These are phyloP conservation scores for Leptarthrus brevirostris DNA, from an alignment of 2,888 invertebrate species.

Conservation along the genomic window DNA sequence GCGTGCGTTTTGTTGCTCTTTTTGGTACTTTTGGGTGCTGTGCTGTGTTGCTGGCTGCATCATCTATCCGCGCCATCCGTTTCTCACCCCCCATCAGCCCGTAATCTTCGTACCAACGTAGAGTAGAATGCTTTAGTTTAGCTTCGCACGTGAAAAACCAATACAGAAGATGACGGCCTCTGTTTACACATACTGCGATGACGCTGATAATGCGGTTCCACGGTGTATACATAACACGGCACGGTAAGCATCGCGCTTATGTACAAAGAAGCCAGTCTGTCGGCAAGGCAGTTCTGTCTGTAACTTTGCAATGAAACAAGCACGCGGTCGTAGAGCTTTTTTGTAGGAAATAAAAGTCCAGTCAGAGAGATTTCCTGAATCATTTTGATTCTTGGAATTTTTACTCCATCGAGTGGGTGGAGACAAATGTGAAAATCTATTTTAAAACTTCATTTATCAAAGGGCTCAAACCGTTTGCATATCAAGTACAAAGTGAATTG, in stretches of 20 bases:
- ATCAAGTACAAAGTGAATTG: no score
- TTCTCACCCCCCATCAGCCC: no score
- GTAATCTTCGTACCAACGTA: not conserved
- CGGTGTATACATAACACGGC: not conserved
- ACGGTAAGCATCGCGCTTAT: not conserved
- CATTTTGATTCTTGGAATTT: constrained; percentile 21
- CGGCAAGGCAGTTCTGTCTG: not conserved
- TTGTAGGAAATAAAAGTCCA: constrained; percentile 21
- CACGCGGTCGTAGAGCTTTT: constrained; percentile 18
- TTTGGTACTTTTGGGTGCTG: no score
- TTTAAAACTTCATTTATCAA: no score
- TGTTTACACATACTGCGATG: not conserved
- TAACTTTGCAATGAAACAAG: not conserved
- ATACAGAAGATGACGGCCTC: not conserved
- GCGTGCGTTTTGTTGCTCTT: no score
- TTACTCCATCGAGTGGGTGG: not conserved
- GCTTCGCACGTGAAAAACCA: not conserved
- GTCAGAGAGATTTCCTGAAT: constrained; percentile 27
- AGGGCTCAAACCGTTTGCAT: no score
- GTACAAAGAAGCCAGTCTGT: not conserved
- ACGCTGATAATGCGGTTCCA: not conserved
- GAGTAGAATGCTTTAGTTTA: not conserved
- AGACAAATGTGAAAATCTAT: constrained; percentile 1
- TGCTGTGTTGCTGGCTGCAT: not conserved
- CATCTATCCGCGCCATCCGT: not conserved